Base-by-base conservation (phyloP, 2,797 vertebrate species). In the Cyprinodon diabolis region DNA sequence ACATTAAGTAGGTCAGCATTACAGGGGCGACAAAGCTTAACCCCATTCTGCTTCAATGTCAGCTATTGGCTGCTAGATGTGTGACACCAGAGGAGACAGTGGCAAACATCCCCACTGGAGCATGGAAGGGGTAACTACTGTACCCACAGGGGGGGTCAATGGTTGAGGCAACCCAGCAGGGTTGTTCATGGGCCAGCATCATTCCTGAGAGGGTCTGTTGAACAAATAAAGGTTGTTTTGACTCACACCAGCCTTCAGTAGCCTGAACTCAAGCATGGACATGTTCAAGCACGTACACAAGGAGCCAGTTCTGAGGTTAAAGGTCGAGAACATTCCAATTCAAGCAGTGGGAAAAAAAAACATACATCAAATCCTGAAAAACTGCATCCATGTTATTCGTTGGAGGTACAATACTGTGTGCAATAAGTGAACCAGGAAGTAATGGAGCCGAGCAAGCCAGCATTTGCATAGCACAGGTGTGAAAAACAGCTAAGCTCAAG, bases 1-100 rank as follows among this genome's bases (percentile, higher is more conserved):
- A 86, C 82, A 78, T 83, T 93, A 95, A 94, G 78, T 95, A 92
- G 94, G 94, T 95, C 93, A 95, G 92, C 94, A 77, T 93, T 87
- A 93, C 93, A 92, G 62, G 75, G 78, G 52, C 77, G 71, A 88
- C 71, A 65, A 86, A 78, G 88, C 89, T 90, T 90, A 92, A 88
- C 89, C 91, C 82, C 80, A 56, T 87, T 91, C 81, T 78, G 76
- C 15, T 67, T 72, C 82, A 72, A 82, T 47, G 69, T 74, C 45
- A 49, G 52, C 82, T 81, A 58, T 86, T 21, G 68, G 51, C 73
- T 81, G 62, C 49, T 73, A 43, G 69, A 72, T 57, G 75, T 68
- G 82, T 79, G 15, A 25, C 69, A 82, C 71, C 11, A 74, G 19
- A 43, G 60, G 65, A 75, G 67, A 73, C 57, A 48, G 73, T n/a